Evolutionary conservation across 2,113 vertebrate genomes (phyloP), one percentile per base, ranked within the genome.

Genomic region (Mirounga angustirostris): DNA sequence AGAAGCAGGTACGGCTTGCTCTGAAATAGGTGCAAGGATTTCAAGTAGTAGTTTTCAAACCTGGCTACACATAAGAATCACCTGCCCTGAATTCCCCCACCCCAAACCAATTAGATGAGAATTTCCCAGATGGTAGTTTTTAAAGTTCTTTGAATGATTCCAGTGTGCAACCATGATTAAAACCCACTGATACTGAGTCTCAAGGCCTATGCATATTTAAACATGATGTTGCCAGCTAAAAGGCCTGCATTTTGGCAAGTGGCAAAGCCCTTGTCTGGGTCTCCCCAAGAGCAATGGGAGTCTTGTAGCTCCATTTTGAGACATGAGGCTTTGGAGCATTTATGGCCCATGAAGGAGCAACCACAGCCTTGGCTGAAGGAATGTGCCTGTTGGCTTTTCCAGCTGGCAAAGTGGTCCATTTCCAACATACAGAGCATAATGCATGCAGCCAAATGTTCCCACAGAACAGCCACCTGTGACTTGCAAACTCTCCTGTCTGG

Each of bases 311-410:
- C 94, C 79, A 2, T 93, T 97, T 96, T 93, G 95, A 98, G 95
- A 98, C 92, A 71, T 84, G 97, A 97, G 95, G 87, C 89, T 84
- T 71, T 73, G 52, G 94, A 95, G 92, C 0, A 67, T 93, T 95
- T 94, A 89, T 96, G 97, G 97, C 95, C 97, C 97, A 90, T 95
- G 97, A 98, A 98, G 98, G 97, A 99, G 98, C 95, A 98, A 87
- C 97, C 98, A 97, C 97, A 98, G 91, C 79, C 14, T 26, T 86
- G 89, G 91, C 96, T 59, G 63, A 85, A 97, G 94, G 93, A 83
- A 97, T 74, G 89, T 52, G 92, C 91, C 97, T 98, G 97, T 96
- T 98, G 98, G 94, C 97, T 98, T 98, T 98, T 96, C 98, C 98
- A 98, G 98, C 98, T 98, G 98, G 98, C 97, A 98, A 94, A 97